A percentile compares a stretch with the other conserved stretches of the same genome.
Conservation (phyloP, 1,140 invertebrate genomes). For the Drosophila littoralis region DNA sequence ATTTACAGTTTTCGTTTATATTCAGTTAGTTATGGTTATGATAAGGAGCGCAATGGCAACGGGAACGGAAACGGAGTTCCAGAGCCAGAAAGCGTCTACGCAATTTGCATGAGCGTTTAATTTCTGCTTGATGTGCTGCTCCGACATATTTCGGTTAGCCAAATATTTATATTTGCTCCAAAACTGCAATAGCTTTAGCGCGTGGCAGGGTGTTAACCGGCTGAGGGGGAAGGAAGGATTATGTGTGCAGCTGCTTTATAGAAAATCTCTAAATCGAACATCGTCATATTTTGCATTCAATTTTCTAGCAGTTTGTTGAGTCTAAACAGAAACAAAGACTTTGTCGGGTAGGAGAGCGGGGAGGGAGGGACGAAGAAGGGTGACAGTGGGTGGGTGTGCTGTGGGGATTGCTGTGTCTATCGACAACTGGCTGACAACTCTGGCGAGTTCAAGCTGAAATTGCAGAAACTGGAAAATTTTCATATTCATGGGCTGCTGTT, state of each 20-base stretch:
- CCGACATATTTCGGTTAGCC: constrained; percentile 39
- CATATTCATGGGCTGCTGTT: constrained; percentile 67
- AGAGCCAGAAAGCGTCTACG: constrained; percentile 1
- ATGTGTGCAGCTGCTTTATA: constrained; percentile 36
- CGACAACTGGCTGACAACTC: constrained; percentile 41
- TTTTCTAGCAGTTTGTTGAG: constrained; percentile 62
- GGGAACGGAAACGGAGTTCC: background rate
- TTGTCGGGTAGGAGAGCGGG: background rate
- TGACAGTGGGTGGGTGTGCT: background rate
- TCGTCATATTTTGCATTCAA: constrained; percentile 75
- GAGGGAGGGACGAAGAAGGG: too few species aligned
- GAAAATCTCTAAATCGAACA: constrained; percentile 73
- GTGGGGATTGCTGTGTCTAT: background rate
- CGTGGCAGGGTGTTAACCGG: background rate
- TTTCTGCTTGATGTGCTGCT: constrained; percentile 52
- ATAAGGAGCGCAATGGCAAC: background rate
- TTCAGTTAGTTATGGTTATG: background rate
- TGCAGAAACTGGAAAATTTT: constrained; percentile 60
- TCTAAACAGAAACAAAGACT: constrained; percentile 7
- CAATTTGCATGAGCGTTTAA: constrained; percentile 64
- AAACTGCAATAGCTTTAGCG: constrained; percentile 24
- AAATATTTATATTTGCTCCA: constrained; percentile 57
- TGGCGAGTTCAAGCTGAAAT: constrained; percentile 17
- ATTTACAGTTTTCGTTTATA: constrained; percentile 2
- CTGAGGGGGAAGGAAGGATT: constrained; percentile 16